Evolutionary conservation across 2,797 vertebrate species (phyloP), one percentile per base, ranked within the genome.

Genomic region (Neostethus bicornis): DNA sequence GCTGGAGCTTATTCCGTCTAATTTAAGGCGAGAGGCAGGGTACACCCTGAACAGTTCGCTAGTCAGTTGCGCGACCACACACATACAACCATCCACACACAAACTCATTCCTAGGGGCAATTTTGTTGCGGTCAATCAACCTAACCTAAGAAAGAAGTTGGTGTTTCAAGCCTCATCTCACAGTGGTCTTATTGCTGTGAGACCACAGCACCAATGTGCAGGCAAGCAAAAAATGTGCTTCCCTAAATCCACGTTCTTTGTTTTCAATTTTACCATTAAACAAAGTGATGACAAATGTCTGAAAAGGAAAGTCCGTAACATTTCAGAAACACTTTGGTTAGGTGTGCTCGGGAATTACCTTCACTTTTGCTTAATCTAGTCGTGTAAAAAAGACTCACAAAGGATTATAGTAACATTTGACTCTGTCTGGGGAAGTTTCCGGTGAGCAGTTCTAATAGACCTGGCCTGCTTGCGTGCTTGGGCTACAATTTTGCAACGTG

Each of bases 371-470:
- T 79, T 70, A 61, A 66, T 70, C 75, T 55, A 50, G 54, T 55
- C 81, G 68, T 78, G 86, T 84, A 87, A 89, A 92, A 91, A 71
- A 74, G 43, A 83, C 84, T 90, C 83, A 85, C 86, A 83, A 89
- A 91, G 90, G n/a, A n/a, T n/a, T n/a, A n/a, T n/a, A n/a, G n/a
- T n/a, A n/a, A n/a, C n/a, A n/a, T n/a, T 89, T 86, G 75, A 85
- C 75, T 86, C 87, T 87, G 86, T 88, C 78, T 89, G 76, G 64
- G 64, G 43, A 80, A 83, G 77, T 85, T 88, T 88, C 84, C 88
- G 89, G 73, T 68, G 66, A 61, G 66, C 37, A 61, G 21, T 59
- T 48, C 25, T 53, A 43, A 51, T 58, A 23, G 72, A 55, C 62
- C 20, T 24, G 19, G 53, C 39, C 60, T 26, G 19, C 51, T 60